Conservation (phyloP, 2,888 invertebrate genomes). For the Dendrolimus houi region DNA sequence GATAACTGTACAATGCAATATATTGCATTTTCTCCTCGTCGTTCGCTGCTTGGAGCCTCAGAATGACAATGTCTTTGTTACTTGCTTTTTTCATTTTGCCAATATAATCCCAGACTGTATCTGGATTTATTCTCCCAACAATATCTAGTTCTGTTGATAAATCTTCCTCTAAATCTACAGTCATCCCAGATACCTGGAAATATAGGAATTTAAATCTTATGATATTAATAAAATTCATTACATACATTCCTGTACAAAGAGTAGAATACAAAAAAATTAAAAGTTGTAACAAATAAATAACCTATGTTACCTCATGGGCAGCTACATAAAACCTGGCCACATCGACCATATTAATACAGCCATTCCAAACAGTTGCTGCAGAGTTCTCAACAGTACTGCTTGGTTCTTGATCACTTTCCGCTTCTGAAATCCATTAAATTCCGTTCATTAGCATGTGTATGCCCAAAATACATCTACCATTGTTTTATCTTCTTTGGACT, state of each 20-base stretch:
- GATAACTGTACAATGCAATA: slow-evolving; percentile 90
- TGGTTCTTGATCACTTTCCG: slow-evolving; percentile 86
- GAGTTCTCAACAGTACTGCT: slow-evolving; percentile 82
- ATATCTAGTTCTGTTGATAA: slow-evolving; percentile 88
- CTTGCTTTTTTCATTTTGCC: slow-evolving; percentile 91
- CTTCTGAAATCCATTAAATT: slow-evolving; percentile 39
- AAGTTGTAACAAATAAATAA: too few relatives aligned
- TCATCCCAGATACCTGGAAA: slow-evolving; percentile 76
- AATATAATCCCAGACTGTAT: slow-evolving; percentile 95
- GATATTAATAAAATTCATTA: too few relatives aligned
- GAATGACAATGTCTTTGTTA: slow-evolving; percentile 90
- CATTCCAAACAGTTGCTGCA: slow-evolving; percentile 83
- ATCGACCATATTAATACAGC: slow-evolving; percentile 92
- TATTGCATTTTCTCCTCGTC: slow-evolving; percentile 91
- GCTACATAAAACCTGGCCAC: slow-evolving; percentile 91
- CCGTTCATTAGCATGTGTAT: background rate
- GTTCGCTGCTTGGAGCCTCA: slow-evolving; percentile 87
- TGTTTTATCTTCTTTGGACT: too few relatives aligned
- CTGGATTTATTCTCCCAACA: slow-evolving; percentile 93
- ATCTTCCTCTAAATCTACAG: slow-evolving; percentile 81
- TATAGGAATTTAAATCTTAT: background rate
- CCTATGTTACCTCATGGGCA: slow-evolving; percentile 80
- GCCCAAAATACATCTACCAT: too few relatives aligned
- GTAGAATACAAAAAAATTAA: too few relatives aligned
- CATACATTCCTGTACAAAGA: too few relatives aligned